phyloP scores from a whole-genome alignment of 2,113 vertebrate species.

The Emydocephalus ijimae region DNA sequence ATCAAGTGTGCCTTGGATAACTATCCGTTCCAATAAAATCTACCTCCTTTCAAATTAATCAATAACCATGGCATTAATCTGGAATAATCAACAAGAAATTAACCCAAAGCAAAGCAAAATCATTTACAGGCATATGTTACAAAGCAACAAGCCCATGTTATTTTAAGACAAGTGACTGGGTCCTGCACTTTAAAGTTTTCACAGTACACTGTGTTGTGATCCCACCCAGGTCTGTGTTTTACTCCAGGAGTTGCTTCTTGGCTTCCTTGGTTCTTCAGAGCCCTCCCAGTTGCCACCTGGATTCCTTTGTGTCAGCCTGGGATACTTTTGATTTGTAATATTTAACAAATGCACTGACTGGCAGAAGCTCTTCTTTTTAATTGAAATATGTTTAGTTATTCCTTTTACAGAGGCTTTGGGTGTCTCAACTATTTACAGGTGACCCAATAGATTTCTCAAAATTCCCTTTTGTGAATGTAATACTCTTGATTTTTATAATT shows the following conservation, averaged over 20 bases:
- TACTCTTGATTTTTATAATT: constrained; percentile 22
- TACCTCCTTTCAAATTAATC: constrained; percentile 17
- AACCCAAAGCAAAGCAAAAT: constrained; percentile 29
- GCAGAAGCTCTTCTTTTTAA: constrained; percentile 17
- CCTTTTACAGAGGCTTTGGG: not conserved
- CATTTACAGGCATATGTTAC: not conserved
- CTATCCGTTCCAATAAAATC: not conserved
- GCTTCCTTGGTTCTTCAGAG: not conserved
- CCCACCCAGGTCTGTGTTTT: not conserved
- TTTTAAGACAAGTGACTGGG: not conserved
- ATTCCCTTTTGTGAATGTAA: constrained; percentile 22
- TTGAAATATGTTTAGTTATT: constrained; percentile 26
- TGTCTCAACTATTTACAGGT: not conserved
- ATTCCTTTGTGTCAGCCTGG: not conserved
- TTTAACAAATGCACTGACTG: not conserved
- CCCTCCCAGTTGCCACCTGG: not conserved
- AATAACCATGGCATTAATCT: constrained; percentile 15
- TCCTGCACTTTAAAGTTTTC: not conserved
- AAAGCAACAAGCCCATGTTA: not conserved
- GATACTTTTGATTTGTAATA: not conserved
- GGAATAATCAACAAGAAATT: constrained; percentile 17
- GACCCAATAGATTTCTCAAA: constrained; percentile 34
- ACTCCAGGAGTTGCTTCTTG: not conserved
- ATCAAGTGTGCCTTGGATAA: constrained; percentile 67
- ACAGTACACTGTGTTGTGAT: not conserved